These are phyloP conservation scores for Drosophila virilis DNA, from an alignment of 1,140 invertebrate species.

Conservation along the genomic window DNA sequence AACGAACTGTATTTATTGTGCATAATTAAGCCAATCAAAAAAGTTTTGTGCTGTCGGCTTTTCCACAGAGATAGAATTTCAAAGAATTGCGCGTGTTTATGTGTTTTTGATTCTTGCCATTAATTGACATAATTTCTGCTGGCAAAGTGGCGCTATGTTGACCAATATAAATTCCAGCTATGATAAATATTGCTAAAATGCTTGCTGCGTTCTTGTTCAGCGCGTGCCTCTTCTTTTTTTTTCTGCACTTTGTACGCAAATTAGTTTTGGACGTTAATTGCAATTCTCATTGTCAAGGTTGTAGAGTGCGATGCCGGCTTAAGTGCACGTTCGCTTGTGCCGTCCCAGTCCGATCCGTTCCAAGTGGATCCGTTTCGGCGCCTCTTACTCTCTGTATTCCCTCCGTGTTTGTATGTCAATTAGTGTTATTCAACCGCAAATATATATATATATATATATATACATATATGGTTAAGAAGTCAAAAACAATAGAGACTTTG, in stretches of 20 bases:
- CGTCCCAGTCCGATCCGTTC: slow-evolving; percentile 33
- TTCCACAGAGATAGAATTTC: slow-evolving; percentile 28
- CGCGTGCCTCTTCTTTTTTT: slow-evolving; percentile 5
- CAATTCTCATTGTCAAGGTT: slow-evolving; percentile 77
- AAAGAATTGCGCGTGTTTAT: slow-evolving; percentile 41
- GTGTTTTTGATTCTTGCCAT: slow-evolving; percentile 12
- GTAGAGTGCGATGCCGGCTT: slow-evolving; percentile 31
- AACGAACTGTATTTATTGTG: slow-evolving; percentile 59
- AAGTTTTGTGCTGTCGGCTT: slow-evolving; percentile 40
- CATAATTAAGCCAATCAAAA: slow-evolving; percentile 77
- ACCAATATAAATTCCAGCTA: slow-evolving; percentile 29
- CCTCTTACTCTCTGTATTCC: slow-evolving; percentile 7
- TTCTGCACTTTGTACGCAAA: slow-evolving; percentile 48
- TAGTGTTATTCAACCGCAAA: slow-evolving; percentile 73
- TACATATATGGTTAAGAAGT: slow-evolving; percentile 48
- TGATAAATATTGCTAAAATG: slow-evolving; percentile 26
- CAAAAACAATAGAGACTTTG: slow-evolving; percentile 24
- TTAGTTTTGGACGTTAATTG: slow-evolving; percentile 63
- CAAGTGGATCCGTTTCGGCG: slow-evolving; percentile 6
- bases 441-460: slow-evolving; percentile 42
- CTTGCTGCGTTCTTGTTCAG: slow-evolving; percentile 1
- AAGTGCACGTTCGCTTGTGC: not conserved
- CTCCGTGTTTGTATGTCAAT: slow-evolving; percentile 59
- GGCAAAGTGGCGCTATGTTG: slow-evolving; percentile 4
- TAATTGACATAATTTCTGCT: slow-evolving; percentile 18